Evolutionary conservation across 2,888 invertebrate genomes (phyloP).

Genomic region (Pristionchus exspectatus): DNA sequence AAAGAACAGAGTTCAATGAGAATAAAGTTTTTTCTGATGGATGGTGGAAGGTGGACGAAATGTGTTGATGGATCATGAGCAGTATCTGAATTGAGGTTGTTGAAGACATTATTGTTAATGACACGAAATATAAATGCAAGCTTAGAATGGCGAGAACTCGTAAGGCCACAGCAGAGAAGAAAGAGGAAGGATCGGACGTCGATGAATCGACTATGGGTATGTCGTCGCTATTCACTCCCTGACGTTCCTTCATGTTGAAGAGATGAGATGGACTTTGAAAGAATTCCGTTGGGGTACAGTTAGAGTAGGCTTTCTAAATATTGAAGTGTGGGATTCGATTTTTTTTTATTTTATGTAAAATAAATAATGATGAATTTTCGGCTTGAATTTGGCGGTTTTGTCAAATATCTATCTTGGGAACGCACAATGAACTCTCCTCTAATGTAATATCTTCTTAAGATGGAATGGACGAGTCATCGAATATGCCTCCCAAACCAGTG

Average conservation of each 20-base stretch:
- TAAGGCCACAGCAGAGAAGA: constrained; percentile 35
- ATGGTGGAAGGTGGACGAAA: not conserved
- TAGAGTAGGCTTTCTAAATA: no score
- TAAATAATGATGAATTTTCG: no score
- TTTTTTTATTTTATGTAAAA: no score
- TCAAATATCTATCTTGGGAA: not conserved
- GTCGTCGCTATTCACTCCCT: not conserved
- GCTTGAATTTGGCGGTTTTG: not conserved
- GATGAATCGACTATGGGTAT: constrained; percentile 19
- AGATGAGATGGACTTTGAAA: no score
- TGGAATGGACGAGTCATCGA: constrained; percentile 28
- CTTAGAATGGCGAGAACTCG: constrained; percentile 44
- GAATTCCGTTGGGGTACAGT: no score
- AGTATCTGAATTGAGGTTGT: not conserved
- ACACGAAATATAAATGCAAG: not conserved
- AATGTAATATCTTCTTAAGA: not conserved
- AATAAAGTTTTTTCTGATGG: constrained; percentile 6
- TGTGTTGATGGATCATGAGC: constrained; percentile 22
- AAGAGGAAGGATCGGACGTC: constrained; percentile 8
- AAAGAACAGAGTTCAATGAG: not conserved
- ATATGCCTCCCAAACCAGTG: constrained; percentile 57
- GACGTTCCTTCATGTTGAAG: no score
- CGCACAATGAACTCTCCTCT: no score
- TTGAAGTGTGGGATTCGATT: no score
- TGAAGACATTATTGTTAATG: not conserved